Conservation (phyloP, 2,113 vertebrate species). For the Scytalopus superciliaris region DNA sequence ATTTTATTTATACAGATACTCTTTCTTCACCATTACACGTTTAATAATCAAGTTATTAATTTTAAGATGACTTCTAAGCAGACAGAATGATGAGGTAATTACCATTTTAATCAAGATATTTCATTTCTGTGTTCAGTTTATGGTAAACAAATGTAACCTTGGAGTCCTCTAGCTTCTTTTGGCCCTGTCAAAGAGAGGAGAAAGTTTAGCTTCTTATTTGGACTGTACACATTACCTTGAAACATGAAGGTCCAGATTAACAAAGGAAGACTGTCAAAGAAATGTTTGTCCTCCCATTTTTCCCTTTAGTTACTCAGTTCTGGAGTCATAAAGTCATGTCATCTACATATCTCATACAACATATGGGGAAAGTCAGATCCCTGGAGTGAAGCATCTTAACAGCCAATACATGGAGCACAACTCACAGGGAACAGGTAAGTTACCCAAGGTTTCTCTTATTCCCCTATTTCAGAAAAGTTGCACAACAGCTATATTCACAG, state of each 20-base stretch:
- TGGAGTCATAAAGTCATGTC: neutral
- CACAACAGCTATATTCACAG: neutral
- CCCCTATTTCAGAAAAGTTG: neutral
- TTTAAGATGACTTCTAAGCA: slow-evolving; percentile 30
- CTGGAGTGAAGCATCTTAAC: neutral
- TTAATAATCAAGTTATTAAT: neutral
- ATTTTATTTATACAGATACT: slow-evolving; percentile 42
- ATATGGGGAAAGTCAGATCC: neutral
- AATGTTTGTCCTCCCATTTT: neutral
- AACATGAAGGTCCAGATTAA: neutral
- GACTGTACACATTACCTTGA: neutral
- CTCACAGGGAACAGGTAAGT: neutral
- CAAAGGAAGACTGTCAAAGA: neutral
- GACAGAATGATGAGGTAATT: slow-evolving; percentile 14
- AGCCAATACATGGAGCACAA: neutral
- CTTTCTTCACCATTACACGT: slow-evolving; percentile 1
- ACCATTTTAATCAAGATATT: neutral
- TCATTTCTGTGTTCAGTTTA: neutral
- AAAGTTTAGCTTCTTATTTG: neutral
- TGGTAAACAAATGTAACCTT: neutral
- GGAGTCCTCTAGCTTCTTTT: neutral
- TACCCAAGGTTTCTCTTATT: neutral
- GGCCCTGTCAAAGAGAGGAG: neutral
- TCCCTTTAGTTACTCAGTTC: neutral
- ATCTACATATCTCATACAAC: neutral